These are phyloP conservation scores for Drosophila teissieri DNA, from an alignment of 1,140 invertebrate genomes.

Conservation along the genomic window DNA sequence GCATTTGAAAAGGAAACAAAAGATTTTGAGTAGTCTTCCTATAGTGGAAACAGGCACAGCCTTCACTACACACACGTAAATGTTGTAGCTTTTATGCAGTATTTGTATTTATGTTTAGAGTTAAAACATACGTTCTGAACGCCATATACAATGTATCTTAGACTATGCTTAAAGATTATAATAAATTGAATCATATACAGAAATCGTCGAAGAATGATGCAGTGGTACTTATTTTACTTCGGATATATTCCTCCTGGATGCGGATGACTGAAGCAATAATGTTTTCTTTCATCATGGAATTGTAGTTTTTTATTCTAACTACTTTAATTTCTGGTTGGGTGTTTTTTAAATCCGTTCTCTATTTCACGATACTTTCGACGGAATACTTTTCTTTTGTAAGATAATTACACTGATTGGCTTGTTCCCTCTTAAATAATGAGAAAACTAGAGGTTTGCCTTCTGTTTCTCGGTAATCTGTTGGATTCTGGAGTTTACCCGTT, in stretches of 20 bases:
- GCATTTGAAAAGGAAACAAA: slow-evolving; percentile 26
- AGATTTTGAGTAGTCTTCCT: slow-evolving; percentile 39
- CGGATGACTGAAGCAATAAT: background rate
- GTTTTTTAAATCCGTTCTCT: background rate
- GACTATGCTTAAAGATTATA: slow-evolving; percentile 66
- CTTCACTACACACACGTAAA: slow-evolving; percentile 59
- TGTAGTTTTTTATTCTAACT: background rate
- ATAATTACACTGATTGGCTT: background rate
- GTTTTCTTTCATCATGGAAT: background rate
- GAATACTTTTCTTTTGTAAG: background rate
- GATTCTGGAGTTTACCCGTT: background rate
- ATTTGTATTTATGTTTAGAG: slow-evolving; percentile 71
- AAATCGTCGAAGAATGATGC: slow-evolving; percentile 11
- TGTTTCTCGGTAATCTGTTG: too few species aligned
- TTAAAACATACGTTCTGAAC: slow-evolving; percentile 70
- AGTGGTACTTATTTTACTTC: slow-evolving; percentile 14
- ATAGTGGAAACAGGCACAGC: slow-evolving; percentile 51
- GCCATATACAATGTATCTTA: slow-evolving; percentile 70
- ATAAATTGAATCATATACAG: slow-evolving; percentile 69
- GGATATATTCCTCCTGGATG: background rate
- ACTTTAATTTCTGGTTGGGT: background rate
- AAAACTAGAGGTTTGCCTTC: background rate
- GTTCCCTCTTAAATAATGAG: background rate
- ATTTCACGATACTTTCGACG: background rate
- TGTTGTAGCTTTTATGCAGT: slow-evolving; percentile 59